Base-by-base conservation (phyloP, 1,140 invertebrate genomes). In the Lutraria rhynchaena region DNA sequence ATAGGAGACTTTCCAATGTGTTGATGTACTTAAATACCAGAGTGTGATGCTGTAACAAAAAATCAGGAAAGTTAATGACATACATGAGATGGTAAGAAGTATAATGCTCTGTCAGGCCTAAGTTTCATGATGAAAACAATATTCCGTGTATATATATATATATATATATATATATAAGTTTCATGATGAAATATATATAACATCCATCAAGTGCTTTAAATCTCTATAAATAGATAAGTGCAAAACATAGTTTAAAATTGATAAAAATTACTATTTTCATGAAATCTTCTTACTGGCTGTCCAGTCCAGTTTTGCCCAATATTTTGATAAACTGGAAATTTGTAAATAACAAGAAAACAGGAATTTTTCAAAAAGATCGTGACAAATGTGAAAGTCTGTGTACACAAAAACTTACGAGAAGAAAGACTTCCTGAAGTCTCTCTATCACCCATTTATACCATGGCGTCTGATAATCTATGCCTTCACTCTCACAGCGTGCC, bases 401-500 rank as follows among this genome's bases (percentile, higher is more conserved):
- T n/a, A n/a, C n/a, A n/a, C n/a, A n/a, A n/a, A 15, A 11, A 67
- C 94, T 95, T 93, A 99, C 98, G 92, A 95, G 94, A 75, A 99
- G 94, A 91, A 99, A 99, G 27, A 99, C 96, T 94, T 99, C 97
- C 86, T 98, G 96, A 17, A 99, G 93, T 85, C 98, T 94, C 71
- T 98, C 98, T 87, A 99, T 95, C 0, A 98, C 98, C 96, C 97
- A 99, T 87, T 96, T 95, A 93, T 99, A 99, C 97, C 98, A 99
- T 90, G 96, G 95, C n/a, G 97, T 99, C 90, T 97, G 96, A 88
- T 96, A 98, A 92, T 98, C 97, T 83, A 96, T 94, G 22, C 96
- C 96, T 93, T 99, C 97, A 3, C 97, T 97, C 91, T 99, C 98
- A 92, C 96, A 98, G 46, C 96, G 94, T 37, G 98, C 96, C 84